Percentiles rank a stretch among this genome's conserved stretches.
phyloP scores from a whole-genome alignment of 2,797 vertebrate genomes.

The Sebastes hubbsi region DNA sequence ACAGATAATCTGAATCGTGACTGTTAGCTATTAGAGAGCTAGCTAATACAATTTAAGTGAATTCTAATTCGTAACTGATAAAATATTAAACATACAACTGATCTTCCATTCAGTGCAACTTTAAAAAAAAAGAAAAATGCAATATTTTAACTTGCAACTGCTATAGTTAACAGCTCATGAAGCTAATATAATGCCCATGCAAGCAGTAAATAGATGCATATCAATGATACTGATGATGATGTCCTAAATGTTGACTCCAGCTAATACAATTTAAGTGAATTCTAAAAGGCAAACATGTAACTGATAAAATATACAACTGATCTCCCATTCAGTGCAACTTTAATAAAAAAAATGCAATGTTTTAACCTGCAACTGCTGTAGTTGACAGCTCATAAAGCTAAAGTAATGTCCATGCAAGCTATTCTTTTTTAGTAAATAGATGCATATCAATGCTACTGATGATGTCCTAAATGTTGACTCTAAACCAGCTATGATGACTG shows the following conservation, averaged over 20 bases:
- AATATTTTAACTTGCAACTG: not conserved
- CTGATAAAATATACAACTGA: fast-evolving
- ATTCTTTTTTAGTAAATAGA: not conserved
- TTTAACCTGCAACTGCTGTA: not conserved
- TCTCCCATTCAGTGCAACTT: slow-evolving; percentile 24
- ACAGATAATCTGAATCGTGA: slow-evolving; percentile 40
- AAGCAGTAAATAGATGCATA: not conserved
- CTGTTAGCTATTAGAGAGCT: not conserved
- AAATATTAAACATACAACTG: fast-evolving
- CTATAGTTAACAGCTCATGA: not conserved
- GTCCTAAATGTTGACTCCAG: not conserved
- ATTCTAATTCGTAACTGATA: not conserved
- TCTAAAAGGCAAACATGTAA: not conserved
- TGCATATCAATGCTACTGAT: not conserved
- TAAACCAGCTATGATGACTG: not conserved
- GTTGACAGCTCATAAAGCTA: slow-evolving; percentile 16
- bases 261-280: too few species aligned
- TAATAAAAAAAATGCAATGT: not conserved
- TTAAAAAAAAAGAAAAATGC: not conserved
- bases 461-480: not conserved
- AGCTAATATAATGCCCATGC: slow-evolving; percentile 4
- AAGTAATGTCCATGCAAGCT: not conserved
- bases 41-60: not conserved
- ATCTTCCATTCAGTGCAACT: slow-evolving; percentile 14
- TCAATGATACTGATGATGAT: not conserved